Evolutionary conservation across 2,113 vertebrate species (phyloP), one percentile per base, ranked within the genome.

Genomic region (Malaclemys terrapin): DNA sequence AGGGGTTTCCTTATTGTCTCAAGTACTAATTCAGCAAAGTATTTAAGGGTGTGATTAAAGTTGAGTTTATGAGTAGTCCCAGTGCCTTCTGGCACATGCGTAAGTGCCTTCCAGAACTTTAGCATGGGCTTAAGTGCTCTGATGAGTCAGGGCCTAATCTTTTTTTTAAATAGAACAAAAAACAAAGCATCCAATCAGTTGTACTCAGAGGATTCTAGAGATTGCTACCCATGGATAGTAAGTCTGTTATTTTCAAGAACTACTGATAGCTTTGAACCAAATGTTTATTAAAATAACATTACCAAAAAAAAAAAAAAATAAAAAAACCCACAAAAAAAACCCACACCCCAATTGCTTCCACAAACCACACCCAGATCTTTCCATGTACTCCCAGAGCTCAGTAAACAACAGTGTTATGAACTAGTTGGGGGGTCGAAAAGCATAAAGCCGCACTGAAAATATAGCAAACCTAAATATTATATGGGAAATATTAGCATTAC

Each of bases 141-240:
- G 59, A 56, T 84, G 96, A 96, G 95, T 96, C 92, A 97, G 92
- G 86, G 27, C 56, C 81, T 92, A 93, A 96, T 89, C n/a, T 42
- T 20, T 76, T 80, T 69, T 80, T 49, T 72, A 38, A 75, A 88
- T 7, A 38, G 47, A 5, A 5, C 0, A 53, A 59, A 83, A 91
- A 49, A 82, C 19, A 42, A 76, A 65, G 84, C 86, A 50, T 59
- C 80, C 56, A 84, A 47, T 93, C 6, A 1, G 79, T 42, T 53
- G 49, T 89, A 19, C 17, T 10, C 82, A 89, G 76, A 69, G 84
- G 57, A 79, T 12, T 78, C 47, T 69, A 78, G 80, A 89, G 88
- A 83, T 89, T 91, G 78, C 29, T 94, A 89, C 91, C 88, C 2
- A 2, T 65, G 96, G 83, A 52, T n/a, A 90, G 35, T 53, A 91